Percentiles rank a stretch among this genome's conserved stretches.
Conservation (phyloP, 2,888 invertebrate species). For the Apotomis betuletana region DNA sequence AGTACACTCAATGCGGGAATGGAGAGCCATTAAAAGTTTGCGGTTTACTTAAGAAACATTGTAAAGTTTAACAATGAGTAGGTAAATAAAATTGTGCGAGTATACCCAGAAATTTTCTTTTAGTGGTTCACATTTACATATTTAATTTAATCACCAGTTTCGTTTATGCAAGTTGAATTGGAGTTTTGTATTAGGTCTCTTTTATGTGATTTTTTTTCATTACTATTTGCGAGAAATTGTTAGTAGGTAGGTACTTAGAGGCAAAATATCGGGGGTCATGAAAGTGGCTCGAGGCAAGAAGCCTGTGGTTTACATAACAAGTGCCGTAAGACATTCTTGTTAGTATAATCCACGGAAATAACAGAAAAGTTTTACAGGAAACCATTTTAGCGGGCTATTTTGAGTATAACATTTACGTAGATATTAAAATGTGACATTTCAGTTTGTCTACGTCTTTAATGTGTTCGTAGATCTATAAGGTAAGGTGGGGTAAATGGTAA, state of each 20-base stretch:
- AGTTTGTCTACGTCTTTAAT: too few species aligned
- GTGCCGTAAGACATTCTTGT: neutral
- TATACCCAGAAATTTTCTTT: constrained; percentile 33
- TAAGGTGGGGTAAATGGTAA: too few species aligned
- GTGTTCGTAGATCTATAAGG: too few species aligned
- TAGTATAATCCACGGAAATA: neutral
- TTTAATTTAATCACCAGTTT: constrained; percentile 32
- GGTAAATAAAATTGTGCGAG: constrained; percentile 36
- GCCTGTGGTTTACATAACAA: constrained; percentile 16
- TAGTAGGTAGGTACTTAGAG: neutral
- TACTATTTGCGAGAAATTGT: constrained; percentile 19
- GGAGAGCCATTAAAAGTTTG: constrained; percentile 38
- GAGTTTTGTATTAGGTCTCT: constrained; percentile 22
- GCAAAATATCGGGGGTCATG: constrained; percentile 7
- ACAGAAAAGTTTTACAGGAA: neutral
- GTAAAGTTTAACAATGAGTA: constrained; percentile 37
- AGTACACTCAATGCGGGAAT: constrained; percentile 33
- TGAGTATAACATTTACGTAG: neutral
- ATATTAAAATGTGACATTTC: too few species aligned
- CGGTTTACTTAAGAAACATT: constrained; percentile 38
- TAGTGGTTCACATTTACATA: constrained; percentile 31
- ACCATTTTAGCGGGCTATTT: neutral
- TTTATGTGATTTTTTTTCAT: constrained; percentile 23
- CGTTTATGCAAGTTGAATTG: constrained; percentile 25
- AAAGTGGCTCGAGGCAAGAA: constrained; percentile 10